A percentile compares a stretch with the other conserved stretches of the same genome.
Conservation (phyloP, 2,113 vertebrate species). For the Colossoma macropomum region DNA sequence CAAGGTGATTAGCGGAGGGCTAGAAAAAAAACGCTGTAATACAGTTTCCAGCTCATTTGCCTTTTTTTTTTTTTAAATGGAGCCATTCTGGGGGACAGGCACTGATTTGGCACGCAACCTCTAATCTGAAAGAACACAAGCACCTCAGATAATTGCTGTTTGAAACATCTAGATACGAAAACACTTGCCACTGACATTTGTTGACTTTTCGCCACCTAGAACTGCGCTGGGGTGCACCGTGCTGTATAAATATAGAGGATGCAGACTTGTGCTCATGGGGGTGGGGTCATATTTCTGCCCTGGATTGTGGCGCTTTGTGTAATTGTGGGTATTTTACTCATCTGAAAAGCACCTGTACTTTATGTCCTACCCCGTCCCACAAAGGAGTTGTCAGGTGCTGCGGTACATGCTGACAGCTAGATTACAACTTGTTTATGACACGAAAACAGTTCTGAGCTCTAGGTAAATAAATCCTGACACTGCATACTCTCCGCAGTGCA, state of each 20-base stretch:
- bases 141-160: constrained; percentile 18
- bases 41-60: neutral
- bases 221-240: neutral
- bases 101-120: neutral
- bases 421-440: constrained; percentile 12
- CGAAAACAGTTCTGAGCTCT: neutral
- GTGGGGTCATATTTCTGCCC: neutral
- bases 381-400: neutral
- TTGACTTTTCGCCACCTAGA: neutral
- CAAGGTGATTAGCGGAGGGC: constrained; percentile 3
- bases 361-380: neutral
- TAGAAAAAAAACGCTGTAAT: neutral
- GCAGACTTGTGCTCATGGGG: neutral
- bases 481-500: neutral
- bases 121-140: constrained; percentile 4
- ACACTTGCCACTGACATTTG: constrained; percentile 12
- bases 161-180: constrained; percentile 5
- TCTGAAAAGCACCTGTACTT: neutral
- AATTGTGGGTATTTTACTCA: neutral
- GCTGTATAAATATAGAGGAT: neutral
- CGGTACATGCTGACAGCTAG: neutral
- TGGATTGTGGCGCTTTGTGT: neutral
- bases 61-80: neutral
- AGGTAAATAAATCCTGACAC: neutral
- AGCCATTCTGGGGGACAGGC: neutral